Evolutionary conservation across 2,888 invertebrate species (phyloP).

Genomic region (Campoletis raptor): DNA sequence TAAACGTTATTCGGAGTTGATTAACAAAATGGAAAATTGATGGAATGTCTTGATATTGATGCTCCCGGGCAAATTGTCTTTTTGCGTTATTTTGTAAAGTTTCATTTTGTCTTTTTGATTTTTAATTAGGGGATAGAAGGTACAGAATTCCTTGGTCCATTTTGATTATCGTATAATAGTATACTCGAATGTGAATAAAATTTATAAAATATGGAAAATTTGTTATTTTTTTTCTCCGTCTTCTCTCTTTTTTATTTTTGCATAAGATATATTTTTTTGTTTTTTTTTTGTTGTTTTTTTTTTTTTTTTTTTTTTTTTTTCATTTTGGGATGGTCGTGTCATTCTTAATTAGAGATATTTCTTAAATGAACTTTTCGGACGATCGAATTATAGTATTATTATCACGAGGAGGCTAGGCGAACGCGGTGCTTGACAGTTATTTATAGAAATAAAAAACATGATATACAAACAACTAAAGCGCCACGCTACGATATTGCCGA

Average conservation of each 20-base stretch:
- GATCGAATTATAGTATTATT: constrained; percentile 48
- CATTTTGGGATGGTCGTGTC: constrained; percentile 25
- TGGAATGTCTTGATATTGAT: constrained; percentile 64
- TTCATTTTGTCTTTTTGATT: constrained; percentile 50
- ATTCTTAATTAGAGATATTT: neutral
- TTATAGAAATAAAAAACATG: constrained; percentile 78
- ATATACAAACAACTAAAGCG: constrained; percentile 84
- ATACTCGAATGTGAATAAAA: constrained; percentile 60
- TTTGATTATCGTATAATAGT: constrained; percentile 67
- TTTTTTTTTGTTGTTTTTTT: constrained; percentile 7
- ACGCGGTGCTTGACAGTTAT: constrained; percentile 77
- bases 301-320: constrained; percentile 22
- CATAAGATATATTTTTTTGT: neutral
- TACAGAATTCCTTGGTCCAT: constrained; percentile 68
- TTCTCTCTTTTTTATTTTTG: constrained; percentile 1
- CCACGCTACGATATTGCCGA: constrained; percentile 81
- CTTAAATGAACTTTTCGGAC: constrained; percentile 35
- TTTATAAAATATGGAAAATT: constrained; percentile 61
- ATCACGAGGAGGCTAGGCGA: constrained; percentile 74
- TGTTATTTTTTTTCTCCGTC: constrained; percentile 19
- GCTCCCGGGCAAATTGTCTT: constrained; percentile 51
- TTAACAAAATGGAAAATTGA: constrained; percentile 46
- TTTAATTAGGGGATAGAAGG: constrained; percentile 61
- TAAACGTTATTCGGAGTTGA: constrained; percentile 2
- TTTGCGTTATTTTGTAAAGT: constrained; percentile 40